Base-by-base conservation (phyloP, 53 echinoderm and acorn worm species). In the Arbacia lixula region DNA sequence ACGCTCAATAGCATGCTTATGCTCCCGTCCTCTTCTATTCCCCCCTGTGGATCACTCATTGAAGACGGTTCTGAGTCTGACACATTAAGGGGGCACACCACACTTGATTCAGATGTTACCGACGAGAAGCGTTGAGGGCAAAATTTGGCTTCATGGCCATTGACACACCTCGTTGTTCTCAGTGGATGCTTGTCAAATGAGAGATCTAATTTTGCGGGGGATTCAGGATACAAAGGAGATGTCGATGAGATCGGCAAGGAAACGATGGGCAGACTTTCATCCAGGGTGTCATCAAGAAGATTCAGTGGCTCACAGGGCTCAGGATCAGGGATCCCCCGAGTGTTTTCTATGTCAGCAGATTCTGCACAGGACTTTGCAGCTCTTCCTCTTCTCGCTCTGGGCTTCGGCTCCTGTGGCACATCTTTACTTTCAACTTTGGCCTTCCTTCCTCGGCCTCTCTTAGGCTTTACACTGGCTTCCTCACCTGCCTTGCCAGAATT, bases 301-400 rank as follows among this genome's bases (percentile, higher is more conserved):
- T 57, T 58, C 11, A 26, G 46, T 22, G 39, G 9, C 8, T 73
- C 31, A 3, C 28, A 32, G 19, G 52, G 34, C 12, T 50, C 66
- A 35, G 32, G 53, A 36, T 57, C 41, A 62, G 66, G 77, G 31
- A 51, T 52, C 36, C 56, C 77, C 17, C 58, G 36, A 32, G 57
- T 38, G 40, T 39, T 77, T 39, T 88, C 88, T 35, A 64, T 25
- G 25, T 72, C 53, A 40, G 78, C 62, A 53, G 68, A 64, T 34
- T 49, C 31, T 29, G 84, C 89, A n/a, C n/a, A n/a, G n/a, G n/a
- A n/a, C 41, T 89, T 87, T n/a, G 51, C 51, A 27, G 53, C 74
- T 61, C 88, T 72, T 12, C 88, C 88, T 88, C 75, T 84, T 36
- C 75, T 73, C 41, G 50, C 41, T 56, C 53, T 58, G 21, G 84